Conservation (phyloP, 2,113 vertebrate genomes). For the Prunella himalayana region DNA sequence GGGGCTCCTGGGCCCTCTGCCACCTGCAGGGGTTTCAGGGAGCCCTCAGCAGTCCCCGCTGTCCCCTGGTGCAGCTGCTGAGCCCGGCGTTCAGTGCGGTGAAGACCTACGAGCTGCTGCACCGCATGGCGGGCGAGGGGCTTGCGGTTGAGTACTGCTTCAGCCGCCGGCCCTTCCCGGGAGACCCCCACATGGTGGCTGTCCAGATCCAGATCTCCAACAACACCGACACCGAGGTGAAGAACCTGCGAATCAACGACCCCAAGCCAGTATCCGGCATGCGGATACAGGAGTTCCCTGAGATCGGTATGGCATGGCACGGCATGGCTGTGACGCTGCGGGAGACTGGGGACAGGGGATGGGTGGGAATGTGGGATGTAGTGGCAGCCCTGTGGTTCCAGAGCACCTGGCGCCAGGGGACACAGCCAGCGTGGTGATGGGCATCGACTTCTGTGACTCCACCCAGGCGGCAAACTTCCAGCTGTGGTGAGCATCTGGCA, state of each 20-base stretch:
- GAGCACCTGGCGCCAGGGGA: constrained; percentile 85
- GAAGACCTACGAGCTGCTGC: constrained; percentile 88
- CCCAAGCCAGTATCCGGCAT: constrained; percentile 87
- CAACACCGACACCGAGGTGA: constrained; percentile 81
- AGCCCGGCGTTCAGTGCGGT: constrained; percentile 64
- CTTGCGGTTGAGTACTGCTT: constrained; percentile 91
- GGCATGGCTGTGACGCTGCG: accelerated
- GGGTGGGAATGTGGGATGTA: not conserved
- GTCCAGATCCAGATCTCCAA: constrained; percentile 95
- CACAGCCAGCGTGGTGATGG: constrained; percentile 80
- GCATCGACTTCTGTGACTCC: constrained; percentile 97
- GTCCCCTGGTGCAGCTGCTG: constrained; percentile 69
- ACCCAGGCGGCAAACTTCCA: constrained; percentile 97
- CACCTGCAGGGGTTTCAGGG: accelerated
- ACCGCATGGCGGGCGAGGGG: constrained; percentile 92
- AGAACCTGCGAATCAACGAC: constrained; percentile 83
- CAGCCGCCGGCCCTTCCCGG: constrained; percentile 86
- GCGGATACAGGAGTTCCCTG: constrained; percentile 90
- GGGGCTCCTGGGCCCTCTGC: not conserved
- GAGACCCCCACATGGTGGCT: constrained; percentile 89
- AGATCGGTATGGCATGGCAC: constrained; percentile 78
- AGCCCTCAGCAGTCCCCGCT: accelerated
- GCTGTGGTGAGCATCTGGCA: constrained; percentile 80
- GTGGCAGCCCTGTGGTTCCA: constrained; percentile 47
- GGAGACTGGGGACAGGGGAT: not conserved